Evolutionary conservation across 2,888 invertebrate genomes (phyloP), one percentile per base, ranked within the genome.

Genomic region (Rhyacophila evoluta): DNA sequence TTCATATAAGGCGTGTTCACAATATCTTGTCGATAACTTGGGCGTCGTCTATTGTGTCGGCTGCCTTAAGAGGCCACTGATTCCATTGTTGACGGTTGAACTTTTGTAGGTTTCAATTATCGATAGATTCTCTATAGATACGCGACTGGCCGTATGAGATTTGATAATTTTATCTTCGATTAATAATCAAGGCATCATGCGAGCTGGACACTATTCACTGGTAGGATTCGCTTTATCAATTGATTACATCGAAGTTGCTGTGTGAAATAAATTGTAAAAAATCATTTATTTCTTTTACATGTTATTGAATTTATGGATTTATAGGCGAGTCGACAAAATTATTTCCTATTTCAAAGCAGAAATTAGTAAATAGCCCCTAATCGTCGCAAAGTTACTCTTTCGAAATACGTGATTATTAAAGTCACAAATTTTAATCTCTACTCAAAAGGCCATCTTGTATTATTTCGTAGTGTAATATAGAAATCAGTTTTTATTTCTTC

Each of bases 21-120:
- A 12, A 6, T 10, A 12, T 25, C 55, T 2, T 1, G 15, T 12
- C 41, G 19, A 55, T 55, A 15, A 19, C 55, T 55, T 55, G 19
- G 55, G 55, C 55, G 55, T 55, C 15, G 29, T 69, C 69, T n/a
- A 69, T 69, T 69, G 28, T 69, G 27, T 8, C 55, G 0, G 1
- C 19, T 10, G 55, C 10, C 55, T n/a, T 33, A 25, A 55, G 19
- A 55, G 55, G 55, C 55, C 55, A 55, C 25, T 19, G 55, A 10
- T 55, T 55, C 55, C 19, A 55, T 55, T 55, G 55, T 33, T 28
- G 29, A 69, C 28, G 28, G 29, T 69, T 69, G 27, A 37, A 28
- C 28, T 74, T 33, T 77, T 67, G 29, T 37, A 36, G 19, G 19
- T 76, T 76, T 77, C 77, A 77, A 77, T 77, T 77, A 77, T 67